These are phyloP conservation scores for Druon quercuslanigerum DNA, from an alignment of 1,140 invertebrate genomes.

Conservation along the genomic window DNA sequence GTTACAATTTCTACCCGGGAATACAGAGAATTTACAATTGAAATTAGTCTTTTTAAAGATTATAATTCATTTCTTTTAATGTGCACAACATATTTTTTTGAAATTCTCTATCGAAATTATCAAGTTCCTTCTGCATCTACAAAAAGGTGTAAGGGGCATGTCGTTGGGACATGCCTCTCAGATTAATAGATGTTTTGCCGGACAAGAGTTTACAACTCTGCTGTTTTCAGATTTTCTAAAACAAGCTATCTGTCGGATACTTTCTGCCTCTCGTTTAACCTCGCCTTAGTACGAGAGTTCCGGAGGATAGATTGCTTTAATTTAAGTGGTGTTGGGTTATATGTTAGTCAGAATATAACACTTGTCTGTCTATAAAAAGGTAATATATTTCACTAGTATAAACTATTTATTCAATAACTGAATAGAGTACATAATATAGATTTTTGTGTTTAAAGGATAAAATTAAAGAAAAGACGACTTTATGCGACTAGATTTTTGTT, in stretches of 20 bases:
- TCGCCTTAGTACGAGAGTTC: slow-evolving; percentile 68
- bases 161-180: slow-evolving; percentile 24
- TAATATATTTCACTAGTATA: no score
- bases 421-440: no score
- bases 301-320: slow-evolving; percentile 71
- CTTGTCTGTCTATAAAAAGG: slow-evolving; percentile 42
- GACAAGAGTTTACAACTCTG: slow-evolving; percentile 49
- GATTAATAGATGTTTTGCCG: slow-evolving; percentile 54
- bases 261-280: slow-evolving; percentile 63
- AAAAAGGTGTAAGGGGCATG: slow-evolving; percentile 44
- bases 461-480: no score
- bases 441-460: no score
- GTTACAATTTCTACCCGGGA: no score
- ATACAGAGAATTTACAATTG: no score
- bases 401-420: no score
- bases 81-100: no score
- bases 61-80: no score
- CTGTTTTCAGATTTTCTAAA: not conserved
- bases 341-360: slow-evolving; percentile 55
- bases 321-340: slow-evolving; percentile 69
- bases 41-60: no score
- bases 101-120: no score
- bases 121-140: not conserved
- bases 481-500: no score
- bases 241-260: not conserved